Percentiles rank a stretch among this genome's conserved stretches.
phyloP scores from a whole-genome alignment of 2,113 vertebrate genomes.

The Sminthopsis crassicaudata region DNA sequence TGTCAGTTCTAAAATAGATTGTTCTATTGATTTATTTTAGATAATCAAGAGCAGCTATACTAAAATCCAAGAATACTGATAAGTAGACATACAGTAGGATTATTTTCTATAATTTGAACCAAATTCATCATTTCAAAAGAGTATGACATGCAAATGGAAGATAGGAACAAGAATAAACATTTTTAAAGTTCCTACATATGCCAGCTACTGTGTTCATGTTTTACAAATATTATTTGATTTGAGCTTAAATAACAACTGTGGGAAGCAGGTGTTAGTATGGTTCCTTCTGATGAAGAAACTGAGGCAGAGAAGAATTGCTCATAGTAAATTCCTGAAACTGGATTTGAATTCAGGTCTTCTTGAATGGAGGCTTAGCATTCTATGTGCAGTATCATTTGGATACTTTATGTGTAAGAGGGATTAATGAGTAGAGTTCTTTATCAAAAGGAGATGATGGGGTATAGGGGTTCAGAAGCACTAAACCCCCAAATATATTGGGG shows the following conservation, averaged over 20 bases:
- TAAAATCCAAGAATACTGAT: background rate
- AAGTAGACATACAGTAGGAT: background rate
- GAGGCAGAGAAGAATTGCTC: background rate
- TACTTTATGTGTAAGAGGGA: background rate
- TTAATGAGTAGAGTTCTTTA: background rate
- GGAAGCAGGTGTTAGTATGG: background rate
- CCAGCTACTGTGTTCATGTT: background rate
- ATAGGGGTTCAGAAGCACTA: too few relatives aligned
- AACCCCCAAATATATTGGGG: too few relatives aligned
- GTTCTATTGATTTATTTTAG: background rate
- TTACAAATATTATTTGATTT: background rate
- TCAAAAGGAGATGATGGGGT: background rate
- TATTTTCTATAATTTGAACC: background rate
- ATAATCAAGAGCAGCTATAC: background rate
- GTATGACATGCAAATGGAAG: background rate
- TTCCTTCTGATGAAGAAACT: background rate
- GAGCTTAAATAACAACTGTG: background rate
- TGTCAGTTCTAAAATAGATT: background rate
- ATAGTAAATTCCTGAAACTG: background rate
- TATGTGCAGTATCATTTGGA: background rate
- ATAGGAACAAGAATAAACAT: background rate
- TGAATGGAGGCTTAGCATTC: background rate
- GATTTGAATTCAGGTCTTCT: background rate
- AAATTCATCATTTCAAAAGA: background rate
- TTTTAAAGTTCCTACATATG: background rate